Conservation (phyloP, 2,797 vertebrate genomes). For the Pampus argenteus region DNA sequence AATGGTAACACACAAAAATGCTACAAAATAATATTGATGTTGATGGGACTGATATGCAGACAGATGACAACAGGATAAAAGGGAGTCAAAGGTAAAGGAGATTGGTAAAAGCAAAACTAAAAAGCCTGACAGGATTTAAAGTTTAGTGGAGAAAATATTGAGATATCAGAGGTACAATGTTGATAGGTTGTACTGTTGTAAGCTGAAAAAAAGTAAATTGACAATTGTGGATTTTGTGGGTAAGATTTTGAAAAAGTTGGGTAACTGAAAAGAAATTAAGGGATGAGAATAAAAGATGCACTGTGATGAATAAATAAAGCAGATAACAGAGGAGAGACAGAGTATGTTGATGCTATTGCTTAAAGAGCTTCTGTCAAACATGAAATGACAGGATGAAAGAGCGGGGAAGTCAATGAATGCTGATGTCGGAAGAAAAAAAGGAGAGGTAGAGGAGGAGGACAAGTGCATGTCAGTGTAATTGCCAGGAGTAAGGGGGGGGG, state of each 20-base stretch:
- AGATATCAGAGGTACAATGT: not conserved
- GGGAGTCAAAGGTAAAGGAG: not conserved
- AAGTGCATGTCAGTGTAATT: slow-evolving; percentile 70
- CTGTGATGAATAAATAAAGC: slow-evolving; percentile 16
- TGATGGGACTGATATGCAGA: not conserved
- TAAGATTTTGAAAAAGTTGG: not conserved
- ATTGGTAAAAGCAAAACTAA: not conserved
- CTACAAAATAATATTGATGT: not conserved
- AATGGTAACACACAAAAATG: not conserved
- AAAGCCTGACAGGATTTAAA: not conserved
- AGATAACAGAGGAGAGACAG: not conserved
- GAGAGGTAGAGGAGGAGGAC: slow-evolving; percentile 53
- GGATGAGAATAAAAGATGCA: not conserved
- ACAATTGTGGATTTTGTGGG: not conserved
- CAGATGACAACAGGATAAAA: not conserved
- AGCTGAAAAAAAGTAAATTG: not conserved
- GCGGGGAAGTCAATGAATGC: slow-evolving; percentile 65
- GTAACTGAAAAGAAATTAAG: not conserved
- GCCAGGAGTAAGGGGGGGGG: slow-evolving; percentile 66
- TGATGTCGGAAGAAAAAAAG: slow-evolving; percentile 51
- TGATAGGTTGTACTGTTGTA: not conserved
- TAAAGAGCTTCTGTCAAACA: slow-evolving; percentile 35
- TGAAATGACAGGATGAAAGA: slow-evolving; percentile 46
- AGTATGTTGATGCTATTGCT: slow-evolving; percentile 10
- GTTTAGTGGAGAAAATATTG: not conserved